These are phyloP conservation scores for Equus przewalskii DNA, from an alignment of 2,113 vertebrate genomes.

Conservation along the genomic window DNA sequence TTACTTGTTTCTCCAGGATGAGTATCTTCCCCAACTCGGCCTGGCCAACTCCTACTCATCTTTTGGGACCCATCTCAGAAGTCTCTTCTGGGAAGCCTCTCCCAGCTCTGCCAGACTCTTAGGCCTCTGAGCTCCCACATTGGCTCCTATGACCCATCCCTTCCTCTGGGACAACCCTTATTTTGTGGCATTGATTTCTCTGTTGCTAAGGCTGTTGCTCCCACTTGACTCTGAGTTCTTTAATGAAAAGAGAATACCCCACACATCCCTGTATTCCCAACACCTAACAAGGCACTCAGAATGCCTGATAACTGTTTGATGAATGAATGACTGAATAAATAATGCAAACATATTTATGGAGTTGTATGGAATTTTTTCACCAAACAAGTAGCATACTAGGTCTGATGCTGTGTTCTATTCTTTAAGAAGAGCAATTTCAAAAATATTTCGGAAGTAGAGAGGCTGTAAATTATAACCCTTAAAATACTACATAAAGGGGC, in stretches of 20 bases:
- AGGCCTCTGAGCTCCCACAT: not conserved
- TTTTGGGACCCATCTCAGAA: not conserved
- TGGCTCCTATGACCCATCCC: no score
- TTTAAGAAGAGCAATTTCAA: not conserved
- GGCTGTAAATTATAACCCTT: not conserved
- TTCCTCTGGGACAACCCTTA: not conserved
- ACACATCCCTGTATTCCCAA: not conserved
- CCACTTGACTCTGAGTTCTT: not conserved
- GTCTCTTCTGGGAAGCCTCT: not conserved
- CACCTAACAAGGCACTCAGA: not conserved
- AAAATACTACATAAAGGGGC: not conserved
- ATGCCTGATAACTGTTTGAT: not conserved
- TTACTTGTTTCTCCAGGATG: not conserved
- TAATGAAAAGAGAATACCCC: not conserved
- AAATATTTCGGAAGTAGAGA: not conserved
- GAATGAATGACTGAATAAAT: not conserved
- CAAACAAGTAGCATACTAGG: not conserved
- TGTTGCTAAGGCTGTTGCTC: not conserved
- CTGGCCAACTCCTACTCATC: not conserved
- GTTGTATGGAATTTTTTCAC: not conserved
- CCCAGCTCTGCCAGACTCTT: not conserved
- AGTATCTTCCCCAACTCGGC: not conserved
- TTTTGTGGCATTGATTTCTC: not conserved
- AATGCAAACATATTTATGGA: not conserved
- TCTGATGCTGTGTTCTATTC: not conserved